These are phyloP conservation scores for Drosophila varians DNA, from an alignment of 1,140 invertebrate genomes.

Conservation along the genomic window DNA sequence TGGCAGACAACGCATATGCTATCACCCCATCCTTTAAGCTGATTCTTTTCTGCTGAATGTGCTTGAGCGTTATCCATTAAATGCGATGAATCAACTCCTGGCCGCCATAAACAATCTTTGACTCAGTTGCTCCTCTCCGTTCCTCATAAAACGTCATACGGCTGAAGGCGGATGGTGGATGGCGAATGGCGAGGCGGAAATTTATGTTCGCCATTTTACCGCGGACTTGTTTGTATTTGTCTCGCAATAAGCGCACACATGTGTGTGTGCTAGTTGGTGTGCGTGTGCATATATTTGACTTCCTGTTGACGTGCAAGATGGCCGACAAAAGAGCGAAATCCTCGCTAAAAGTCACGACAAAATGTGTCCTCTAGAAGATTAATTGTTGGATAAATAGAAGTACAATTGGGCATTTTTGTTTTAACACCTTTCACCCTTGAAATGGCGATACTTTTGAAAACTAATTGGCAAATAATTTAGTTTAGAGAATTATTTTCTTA, in stretches of 20 bases:
- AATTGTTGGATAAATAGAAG: not conserved
- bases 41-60: constrained; percentile 60
- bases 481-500: too few species aligned
- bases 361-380: not conserved
- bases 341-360: constrained; percentile 15
- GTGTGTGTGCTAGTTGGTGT: constrained; percentile 2
- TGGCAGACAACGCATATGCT: constrained; percentile 43
- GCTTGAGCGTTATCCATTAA: constrained; percentile 74
- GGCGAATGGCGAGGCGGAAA: constrained; percentile 61
- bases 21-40: constrained; percentile 12
- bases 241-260: constrained; percentile 1
- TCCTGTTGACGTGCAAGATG: constrained; percentile 73
- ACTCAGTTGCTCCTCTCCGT: constrained; percentile 29
- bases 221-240: constrained; percentile 33
- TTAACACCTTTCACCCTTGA: not conserved
- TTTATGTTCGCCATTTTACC: constrained; percentile 76
- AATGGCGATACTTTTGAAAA: too few species aligned
- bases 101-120: constrained; percentile 76
- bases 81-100: constrained; percentile 78
- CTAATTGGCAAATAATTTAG: too few species aligned
- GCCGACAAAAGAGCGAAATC: constrained; percentile 25
- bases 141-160: constrained; percentile 64
- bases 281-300: constrained; percentile 57
- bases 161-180: constrained; percentile 21
- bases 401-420: not conserved